phyloP scores from a whole-genome alignment of 2,113 vertebrate genomes.

The Microcebus tavaratra region DNA sequence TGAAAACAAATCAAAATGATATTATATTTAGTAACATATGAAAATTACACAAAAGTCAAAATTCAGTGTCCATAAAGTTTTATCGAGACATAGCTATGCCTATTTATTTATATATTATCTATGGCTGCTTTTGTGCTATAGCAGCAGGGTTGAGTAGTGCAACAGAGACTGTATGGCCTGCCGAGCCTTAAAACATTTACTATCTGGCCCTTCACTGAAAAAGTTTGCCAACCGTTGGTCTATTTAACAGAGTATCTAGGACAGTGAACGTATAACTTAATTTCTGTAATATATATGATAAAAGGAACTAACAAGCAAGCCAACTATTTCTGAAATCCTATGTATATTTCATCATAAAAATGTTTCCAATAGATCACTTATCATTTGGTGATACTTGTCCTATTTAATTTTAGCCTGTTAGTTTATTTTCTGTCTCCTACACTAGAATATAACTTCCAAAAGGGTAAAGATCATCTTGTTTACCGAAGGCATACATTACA shows the following conservation, averaged over 20 bases:
- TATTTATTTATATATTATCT: not conserved
- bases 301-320: not conserved
- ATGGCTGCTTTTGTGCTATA: not conserved
- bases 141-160: not conserved
- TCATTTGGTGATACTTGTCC: not conserved
- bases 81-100: not conserved
- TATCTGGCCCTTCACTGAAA: not conserved
- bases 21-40: conserved; percentile 23
- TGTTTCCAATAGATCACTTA: not conserved
- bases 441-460: not conserved
- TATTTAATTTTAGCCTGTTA: not conserved
- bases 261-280: not conserved
- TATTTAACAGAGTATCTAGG: not conserved
- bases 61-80: not conserved
- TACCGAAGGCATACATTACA: not conserved
- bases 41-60: conserved; percentile 24
- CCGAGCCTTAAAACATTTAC: not conserved
- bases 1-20: conserved; percentile 26
- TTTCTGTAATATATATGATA: not conserved
- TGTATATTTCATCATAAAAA: not conserved
- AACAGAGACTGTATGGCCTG: not conserved
- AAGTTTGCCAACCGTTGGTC: not conserved
- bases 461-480: not conserved
- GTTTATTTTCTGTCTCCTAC: not conserved
- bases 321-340: not conserved